Base-by-base conservation (phyloP, 2,113 vertebrate genomes). In the Ardeotis arabs region DNA sequence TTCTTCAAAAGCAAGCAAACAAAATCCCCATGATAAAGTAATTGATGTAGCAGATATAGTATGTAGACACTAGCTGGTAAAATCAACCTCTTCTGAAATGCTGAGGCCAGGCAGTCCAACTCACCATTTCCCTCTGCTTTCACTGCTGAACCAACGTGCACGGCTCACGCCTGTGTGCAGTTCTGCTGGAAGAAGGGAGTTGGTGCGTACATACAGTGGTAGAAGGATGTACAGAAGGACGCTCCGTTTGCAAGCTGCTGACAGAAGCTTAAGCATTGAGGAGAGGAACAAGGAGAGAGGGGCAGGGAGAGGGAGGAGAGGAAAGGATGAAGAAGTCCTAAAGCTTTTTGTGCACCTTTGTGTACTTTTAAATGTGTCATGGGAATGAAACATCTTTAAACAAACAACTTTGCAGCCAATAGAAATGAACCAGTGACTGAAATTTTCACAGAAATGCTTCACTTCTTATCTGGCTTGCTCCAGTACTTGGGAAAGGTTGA, bases 111-210 rank as follows among this genome's bases (percentile, higher is more conserved):
- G 31, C 18, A 60, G 35, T 27, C n/a, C 39, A 44, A 77, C 49
- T 33, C n/a, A 35, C 24, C 8, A 2, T 35, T 75, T 72, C 10
- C 13, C 31, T 79, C 70, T 70, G 45, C 25, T 82, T 59, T 63
- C 53, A 23, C 12, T 22, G 22, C 56, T 74, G 76, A 77, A 69
- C 23, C 25, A 56, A 20, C 4, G 2, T 4, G 31, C 28, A 4
- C 0, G 2, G 60, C 14, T 82, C 19, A 25, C 0, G 0, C 13
- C 11, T 25, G 21, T 25, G 27, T 19, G 55, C 21, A 44, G 1
- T 58, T 79, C 52, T 72, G 33, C 50, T 82, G 88, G 63, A 55
- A 45, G 58, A 63, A 59, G 21, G 49, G n/a, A 53, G 23, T 4
- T 56, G 37, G 1, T 22, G 22, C 6, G 16, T 11, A 10, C 4